Conservation (phyloP, 2,888 invertebrate species). For the Brachyopa scutellaris region DNA sequence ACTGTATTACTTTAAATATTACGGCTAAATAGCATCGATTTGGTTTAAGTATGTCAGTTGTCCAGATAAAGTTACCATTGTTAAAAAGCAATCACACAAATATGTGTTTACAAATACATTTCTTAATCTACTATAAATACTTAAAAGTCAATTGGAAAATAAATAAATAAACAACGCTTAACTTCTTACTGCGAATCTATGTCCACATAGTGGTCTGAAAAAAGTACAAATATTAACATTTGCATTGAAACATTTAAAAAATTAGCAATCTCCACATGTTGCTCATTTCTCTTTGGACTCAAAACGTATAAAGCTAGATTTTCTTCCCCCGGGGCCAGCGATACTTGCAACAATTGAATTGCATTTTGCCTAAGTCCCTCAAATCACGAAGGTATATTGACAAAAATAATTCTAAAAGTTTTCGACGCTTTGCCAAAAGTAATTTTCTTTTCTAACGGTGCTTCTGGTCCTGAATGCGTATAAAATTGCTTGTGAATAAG, state of each 20-base stretch:
- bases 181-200: neutral
- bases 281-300: neutral
- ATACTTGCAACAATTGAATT: neutral
- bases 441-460: slow-evolving; percentile 10
- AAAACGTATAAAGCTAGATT: slow-evolving; percentile 23
- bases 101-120: too few relatives aligned
- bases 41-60: too few relatives aligned
- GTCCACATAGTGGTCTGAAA: slow-evolving; percentile 28
- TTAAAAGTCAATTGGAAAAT: slow-evolving; percentile 15
- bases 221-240: neutral
- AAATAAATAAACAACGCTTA: slow-evolving; percentile 3
- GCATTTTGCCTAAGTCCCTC: slow-evolving; percentile 6
- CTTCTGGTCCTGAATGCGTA: slow-evolving; percentile 12
- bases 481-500: slow-evolving; percentile 29
- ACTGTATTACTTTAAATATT: too few relatives aligned
- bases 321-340: slow-evolving; percentile 10
- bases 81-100: too few relatives aligned
- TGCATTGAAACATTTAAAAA: neutral
- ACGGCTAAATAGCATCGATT: too few relatives aligned
- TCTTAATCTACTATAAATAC: neutral
- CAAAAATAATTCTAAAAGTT: slow-evolving; percentile 22
- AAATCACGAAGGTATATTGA: slow-evolving; percentile 29
- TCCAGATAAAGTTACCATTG: too few relatives aligned
- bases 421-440: slow-evolving; percentile 16
- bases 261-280: slow-evolving; percentile 7